Base-by-base conservation (phyloP, 1,140 invertebrate genomes). In the Myzus persicae region DNA sequence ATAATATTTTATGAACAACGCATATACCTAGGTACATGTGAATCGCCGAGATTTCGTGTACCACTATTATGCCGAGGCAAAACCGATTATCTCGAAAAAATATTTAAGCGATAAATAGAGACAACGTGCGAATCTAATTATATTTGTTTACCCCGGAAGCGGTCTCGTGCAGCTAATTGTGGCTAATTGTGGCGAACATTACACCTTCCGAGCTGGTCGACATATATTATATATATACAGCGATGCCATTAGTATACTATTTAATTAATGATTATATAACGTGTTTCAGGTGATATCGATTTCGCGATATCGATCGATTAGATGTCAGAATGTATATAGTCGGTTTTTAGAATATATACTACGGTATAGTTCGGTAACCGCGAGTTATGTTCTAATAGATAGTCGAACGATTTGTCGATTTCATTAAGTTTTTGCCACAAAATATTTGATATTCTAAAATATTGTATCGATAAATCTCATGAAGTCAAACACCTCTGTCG, bases 1-100 rank as follows among this genome's bases (percentile, higher is more conserved):
- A 76, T 76, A 76, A n/a, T 76, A 76, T 76, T n/a, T 76, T 76
- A 76, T n/a, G 59, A 76, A 76, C 59, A 67, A 67, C 31, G 31
- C 14, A 76, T 76, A 20, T n/a, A n/a, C 14, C 14, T 76, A 36
- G 14, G 14, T n/a, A 11, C 18, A 76, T 76, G 22, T 7, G 48
- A 76, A 18, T 76, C 48, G 48, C 36, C 59, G 31, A 76, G 59
- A 76, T 76, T 76, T 76, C n/a, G 59, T 76, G 31, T 76, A 76
- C n/a, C 59, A 76, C 31, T n/a, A 9, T 67, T n/a, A 14, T 76
- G 59, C 2, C 31, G 59, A 67, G 59, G 59, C 59, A 76, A 76
- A 76, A 76, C 59, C 59, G n/a, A 76, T 76, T 76, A 76, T 76
- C 14, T n/a, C 5, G 59, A 76, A 76, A 5, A 76, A 4, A 76